Conservation (phyloP, 2,113 vertebrate genomes). For the cattle (Bos taurus) region ARS-UCD2.0 NC_037338.1:45088001-45088500, state of each 20-base stretch:
- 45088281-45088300: not conserved
- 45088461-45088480: not conserved
- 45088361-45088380: not conserved
- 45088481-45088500: not conserved
- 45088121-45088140: not conserved
- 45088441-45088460: not conserved
- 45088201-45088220: not conserved
- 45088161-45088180: not conserved
- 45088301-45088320: not conserved
- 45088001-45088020: not conserved
- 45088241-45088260: not conserved
- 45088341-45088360: not conserved
- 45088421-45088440: not conserved
- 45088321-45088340: not conserved
- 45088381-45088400: not conserved
- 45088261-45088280: not conserved
- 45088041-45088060: not conserved
- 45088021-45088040: not conserved
- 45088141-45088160: not conserved
- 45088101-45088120: not conserved
- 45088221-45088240: not conserved
- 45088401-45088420: not conserved
- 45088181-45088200: not conserved
- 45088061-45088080: not conserved
- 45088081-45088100: constrained; percentile 14